These are phyloP conservation scores for Watsonalla binaria DNA, from an alignment of 2,888 invertebrate species.

Conservation along the genomic window DNA sequence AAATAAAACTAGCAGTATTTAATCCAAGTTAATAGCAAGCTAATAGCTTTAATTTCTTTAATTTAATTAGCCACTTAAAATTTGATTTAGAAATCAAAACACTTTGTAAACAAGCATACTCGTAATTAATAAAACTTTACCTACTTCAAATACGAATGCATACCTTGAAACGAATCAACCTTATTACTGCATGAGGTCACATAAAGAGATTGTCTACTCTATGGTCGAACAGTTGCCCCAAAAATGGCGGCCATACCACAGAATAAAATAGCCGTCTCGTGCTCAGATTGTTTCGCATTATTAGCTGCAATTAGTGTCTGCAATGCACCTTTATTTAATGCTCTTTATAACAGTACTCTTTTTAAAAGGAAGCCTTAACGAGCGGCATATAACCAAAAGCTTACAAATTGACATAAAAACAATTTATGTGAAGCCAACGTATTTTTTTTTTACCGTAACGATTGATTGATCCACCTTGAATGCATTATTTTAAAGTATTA, in stretches of 20 bases:
- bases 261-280: too few species aligned
- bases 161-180: background rate
- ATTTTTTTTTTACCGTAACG: too few species aligned
- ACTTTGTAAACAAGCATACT: too few species aligned
- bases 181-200: background rate
- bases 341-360: background rate
- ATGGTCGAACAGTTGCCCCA: background rate
- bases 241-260: background rate
- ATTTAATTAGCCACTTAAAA: too few species aligned
- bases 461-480: too few species aligned
- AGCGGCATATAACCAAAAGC: background rate
- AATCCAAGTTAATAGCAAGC: too few species aligned
- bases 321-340: constrained; percentile 13
- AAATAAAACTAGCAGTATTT: too few species aligned
- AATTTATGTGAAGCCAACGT: background rate
- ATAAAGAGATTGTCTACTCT: background rate
- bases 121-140: background rate
- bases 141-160: background rate
- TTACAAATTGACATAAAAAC: background rate
- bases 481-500: too few species aligned
- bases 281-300: constrained; percentile 6
- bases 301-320: constrained; percentile 11
- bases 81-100: too few species aligned
- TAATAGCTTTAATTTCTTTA: too few species aligned
- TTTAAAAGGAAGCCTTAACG: background rate